These are phyloP conservation scores for Tor tambroides DNA, from an alignment of 2,113 vertebrate species.

Conservation along the genomic window DNA sequence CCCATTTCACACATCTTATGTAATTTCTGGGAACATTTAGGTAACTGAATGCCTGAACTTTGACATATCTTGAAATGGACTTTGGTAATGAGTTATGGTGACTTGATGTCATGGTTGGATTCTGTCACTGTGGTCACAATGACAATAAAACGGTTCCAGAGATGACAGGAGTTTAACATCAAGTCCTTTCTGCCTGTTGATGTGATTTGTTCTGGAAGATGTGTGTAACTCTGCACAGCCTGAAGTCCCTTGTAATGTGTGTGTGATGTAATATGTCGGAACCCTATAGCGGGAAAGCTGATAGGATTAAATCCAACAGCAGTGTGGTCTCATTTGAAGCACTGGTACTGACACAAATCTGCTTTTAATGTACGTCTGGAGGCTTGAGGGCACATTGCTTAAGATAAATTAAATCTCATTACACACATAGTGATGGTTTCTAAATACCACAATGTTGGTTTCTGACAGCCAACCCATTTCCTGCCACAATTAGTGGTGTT, in stretches of 20 bases:
- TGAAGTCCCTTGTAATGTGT: constrained; percentile 59
- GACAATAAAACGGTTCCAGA: constrained; percentile 54
- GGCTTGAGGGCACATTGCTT: constrained; percentile 12
- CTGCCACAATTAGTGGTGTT: constrained; percentile 6
- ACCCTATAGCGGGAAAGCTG: constrained; percentile 44
- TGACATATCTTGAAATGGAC: constrained; percentile 66
- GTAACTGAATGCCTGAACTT: constrained; percentile 63
- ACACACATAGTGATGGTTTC: constrained; percentile 33
- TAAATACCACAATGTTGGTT: not conserved
- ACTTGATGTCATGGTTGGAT: constrained; percentile 62
- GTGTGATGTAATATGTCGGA: constrained; percentile 67
- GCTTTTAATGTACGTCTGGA: constrained; percentile 43
- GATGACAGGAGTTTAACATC: constrained; percentile 28
- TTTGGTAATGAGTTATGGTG: constrained; percentile 64
- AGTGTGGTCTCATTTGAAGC: constrained; percentile 32
- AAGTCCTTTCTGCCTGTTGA: constrained; percentile 13
- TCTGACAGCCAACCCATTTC: constrained; percentile 5
- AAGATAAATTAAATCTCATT: constrained; percentile 19
- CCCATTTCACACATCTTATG: constrained; percentile 46
- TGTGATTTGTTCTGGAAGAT: constrained; percentile 66
- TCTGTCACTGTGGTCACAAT: constrained; percentile 59
- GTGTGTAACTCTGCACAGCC: constrained; percentile 66
- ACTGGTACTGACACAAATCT: constrained; percentile 62
- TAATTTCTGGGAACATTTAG: constrained; percentile 68
- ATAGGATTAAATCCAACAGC: constrained; percentile 36